Conservation (phyloP, 2,797 vertebrate species). For the Micropoecilia bifurca region DNA sequence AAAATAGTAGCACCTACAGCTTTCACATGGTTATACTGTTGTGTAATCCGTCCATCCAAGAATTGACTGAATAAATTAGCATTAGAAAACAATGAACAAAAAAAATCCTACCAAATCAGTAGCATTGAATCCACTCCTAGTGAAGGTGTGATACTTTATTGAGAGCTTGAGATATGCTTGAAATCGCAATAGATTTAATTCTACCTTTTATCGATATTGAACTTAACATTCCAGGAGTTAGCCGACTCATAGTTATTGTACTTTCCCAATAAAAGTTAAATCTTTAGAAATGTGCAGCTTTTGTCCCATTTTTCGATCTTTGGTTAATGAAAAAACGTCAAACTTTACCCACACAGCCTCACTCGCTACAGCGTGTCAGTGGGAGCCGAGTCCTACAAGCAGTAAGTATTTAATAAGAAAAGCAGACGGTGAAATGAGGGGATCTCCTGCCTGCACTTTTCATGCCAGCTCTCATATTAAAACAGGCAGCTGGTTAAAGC, state of each 20-base stretch:
- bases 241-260: not conserved
- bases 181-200: not conserved
- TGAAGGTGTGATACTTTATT: not conserved
- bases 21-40: not conserved
- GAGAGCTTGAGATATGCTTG: not conserved
- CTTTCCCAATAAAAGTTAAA: not conserved
- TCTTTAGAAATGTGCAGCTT: not conserved
- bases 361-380: slow-evolving; percentile 14
- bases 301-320: slow-evolving; percentile 27
- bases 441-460: slow-evolving; percentile 45
- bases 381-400: slow-evolving; percentile 21
- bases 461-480: slow-evolving; percentile 41
- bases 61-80: not conserved
- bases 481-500: slow-evolving; percentile 50
- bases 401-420: slow-evolving; percentile 49
- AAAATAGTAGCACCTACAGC: not conserved
- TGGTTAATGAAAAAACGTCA: slow-evolving; percentile 38
- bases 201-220: not conserved
- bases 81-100: not conserved
- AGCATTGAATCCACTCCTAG: not conserved
- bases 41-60: not conserved
- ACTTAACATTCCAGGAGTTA: not conserved
- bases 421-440: slow-evolving; percentile 47
- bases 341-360: slow-evolving; percentile 14
- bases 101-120: not conserved